These are phyloP conservation scores for Nemapogon koenigi DNA, from an alignment of 2,888 invertebrate species.

Conservation along the genomic window DNA sequence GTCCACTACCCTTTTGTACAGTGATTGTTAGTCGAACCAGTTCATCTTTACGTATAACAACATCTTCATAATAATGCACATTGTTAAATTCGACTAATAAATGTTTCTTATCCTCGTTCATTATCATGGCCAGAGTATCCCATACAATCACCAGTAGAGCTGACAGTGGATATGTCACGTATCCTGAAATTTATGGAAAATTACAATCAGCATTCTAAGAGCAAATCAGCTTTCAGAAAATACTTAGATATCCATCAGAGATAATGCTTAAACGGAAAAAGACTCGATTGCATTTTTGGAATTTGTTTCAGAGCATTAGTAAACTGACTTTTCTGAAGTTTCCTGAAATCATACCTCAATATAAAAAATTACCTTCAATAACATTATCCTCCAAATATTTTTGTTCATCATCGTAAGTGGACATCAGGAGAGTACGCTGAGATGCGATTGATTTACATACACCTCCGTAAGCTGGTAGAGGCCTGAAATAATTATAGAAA, in stretches of 20 bases:
- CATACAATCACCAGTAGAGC: conserved; percentile 1
- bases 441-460: conserved; percentile 56
- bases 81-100: neutral
- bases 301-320: too few relatives aligned
- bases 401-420: conserved; percentile 52
- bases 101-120: neutral
- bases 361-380: conserved; percentile 69
- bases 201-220: too few relatives aligned
- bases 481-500: conserved; percentile 18
- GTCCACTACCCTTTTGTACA: conserved; percentile 67
- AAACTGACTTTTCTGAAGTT: too few relatives aligned
- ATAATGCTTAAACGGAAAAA: too few relatives aligned
- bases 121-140: conserved; percentile 5
- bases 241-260: too few relatives aligned
- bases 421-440: conserved; percentile 47
- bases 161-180: conserved; percentile 3
- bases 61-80: neutral
- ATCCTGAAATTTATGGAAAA: neutral
- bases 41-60: conserved; percentile 22
- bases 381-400: conserved; percentile 70
- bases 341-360: too few relatives aligned
- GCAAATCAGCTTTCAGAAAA: too few relatives aligned
- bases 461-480: conserved; percentile 57
- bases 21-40: conserved; percentile 57
- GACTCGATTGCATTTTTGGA: too few relatives aligned